Percentiles rank a stretch among this genome's conserved stretches.
Evolutionary conservation across 1,140 invertebrate species (phyloP).

Genomic region (Antheraea mylitta): DNA sequence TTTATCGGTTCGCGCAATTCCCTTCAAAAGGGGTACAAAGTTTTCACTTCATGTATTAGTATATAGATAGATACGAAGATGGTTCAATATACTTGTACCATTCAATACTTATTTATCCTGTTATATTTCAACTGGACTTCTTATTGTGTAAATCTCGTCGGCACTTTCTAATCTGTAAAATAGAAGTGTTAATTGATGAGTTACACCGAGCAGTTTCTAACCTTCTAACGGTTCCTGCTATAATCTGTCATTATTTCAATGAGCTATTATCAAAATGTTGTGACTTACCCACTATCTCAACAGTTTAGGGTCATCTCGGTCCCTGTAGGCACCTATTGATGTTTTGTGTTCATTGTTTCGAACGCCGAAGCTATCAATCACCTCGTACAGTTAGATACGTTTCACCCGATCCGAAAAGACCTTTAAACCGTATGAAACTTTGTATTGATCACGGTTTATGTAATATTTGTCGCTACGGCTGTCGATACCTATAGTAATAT

Average conservation of each 20-base stretch:
- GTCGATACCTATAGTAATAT: conserved; percentile 36
- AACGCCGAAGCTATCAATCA: conserved; percentile 52
- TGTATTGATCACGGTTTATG: background rate
- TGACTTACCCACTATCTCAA: conserved; percentile 34
- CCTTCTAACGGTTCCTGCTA: conserved; percentile 23
- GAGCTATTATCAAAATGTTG: conserved; percentile 42
- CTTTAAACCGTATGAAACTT: background rate
- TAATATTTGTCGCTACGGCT: conserved; percentile 18
- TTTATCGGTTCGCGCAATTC: no score
- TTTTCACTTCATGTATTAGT: no score
- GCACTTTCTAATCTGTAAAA: background rate
- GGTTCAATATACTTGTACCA: no score
- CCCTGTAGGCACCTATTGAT: conserved; percentile 32
- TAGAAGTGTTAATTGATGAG: conserved; percentile 38
- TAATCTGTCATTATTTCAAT: conserved; percentile 36
- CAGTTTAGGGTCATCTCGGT: conserved; percentile 35
- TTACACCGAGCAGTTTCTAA: conserved; percentile 16
- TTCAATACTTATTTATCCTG: no score
- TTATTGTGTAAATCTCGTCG: no score
- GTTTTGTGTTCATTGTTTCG: conserved; percentile 47
- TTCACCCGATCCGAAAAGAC: background rate
- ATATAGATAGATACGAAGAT: no score
- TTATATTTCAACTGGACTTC: no score
- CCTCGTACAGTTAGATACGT: conserved; percentile 28
- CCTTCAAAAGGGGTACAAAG: no score